A percentile compares a stretch with the other conserved stretches of the same genome.
Conservation (phyloP, 2,797 vertebrate species). For the Epinephelus coioides region DNA sequence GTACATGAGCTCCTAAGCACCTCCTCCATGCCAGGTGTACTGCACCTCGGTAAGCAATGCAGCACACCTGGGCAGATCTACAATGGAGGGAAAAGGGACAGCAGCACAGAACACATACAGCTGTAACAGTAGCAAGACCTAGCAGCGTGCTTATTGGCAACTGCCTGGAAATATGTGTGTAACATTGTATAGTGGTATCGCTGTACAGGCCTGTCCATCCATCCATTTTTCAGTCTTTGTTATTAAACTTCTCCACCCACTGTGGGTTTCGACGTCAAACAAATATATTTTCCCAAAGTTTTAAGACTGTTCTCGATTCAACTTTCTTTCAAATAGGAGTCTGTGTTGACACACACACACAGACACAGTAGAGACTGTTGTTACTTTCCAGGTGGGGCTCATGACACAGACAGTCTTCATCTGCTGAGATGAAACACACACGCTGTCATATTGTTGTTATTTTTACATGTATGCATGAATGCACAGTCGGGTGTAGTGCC, state of each 20-base stretch:
- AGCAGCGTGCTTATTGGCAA: no score
- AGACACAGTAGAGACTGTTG: constrained; percentile 20
- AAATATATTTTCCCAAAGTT: neutral
- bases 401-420: constrained; percentile 37
- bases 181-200: no score
- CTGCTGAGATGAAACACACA: constrained; percentile 53
- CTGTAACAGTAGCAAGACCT: no score
- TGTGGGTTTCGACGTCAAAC: constrained; percentile 27
- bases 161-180: no score
- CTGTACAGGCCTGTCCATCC: no score
- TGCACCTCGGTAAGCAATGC: no score
- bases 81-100: no score
- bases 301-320: neutral
- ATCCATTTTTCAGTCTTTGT: neutral
- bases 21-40: no score
- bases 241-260: neutral
- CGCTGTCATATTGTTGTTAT: constrained; percentile 51
- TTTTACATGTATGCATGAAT: constrained; percentile 43
- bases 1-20: no score
- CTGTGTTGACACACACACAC: neutral
- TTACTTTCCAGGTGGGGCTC: constrained; percentile 55
- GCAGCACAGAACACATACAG: no score
- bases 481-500: constrained; percentile 19
- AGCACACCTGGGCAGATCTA: no score
- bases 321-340: constrained; percentile 7